These are phyloP conservation scores for Andrena praecox DNA, from an alignment of 2,888 invertebrate species.

Conservation along the genomic window DNA sequence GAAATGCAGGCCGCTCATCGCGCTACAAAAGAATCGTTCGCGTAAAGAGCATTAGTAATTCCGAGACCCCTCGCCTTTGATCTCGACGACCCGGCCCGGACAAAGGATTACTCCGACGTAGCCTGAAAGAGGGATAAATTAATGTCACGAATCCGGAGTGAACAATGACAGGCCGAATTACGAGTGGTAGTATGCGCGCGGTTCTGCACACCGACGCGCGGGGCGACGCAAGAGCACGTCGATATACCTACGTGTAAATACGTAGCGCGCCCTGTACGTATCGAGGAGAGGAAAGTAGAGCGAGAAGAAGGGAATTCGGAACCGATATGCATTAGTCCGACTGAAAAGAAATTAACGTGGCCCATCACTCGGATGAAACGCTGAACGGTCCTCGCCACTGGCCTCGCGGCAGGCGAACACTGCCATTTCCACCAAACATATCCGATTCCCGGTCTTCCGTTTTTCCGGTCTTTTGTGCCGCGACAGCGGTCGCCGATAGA, in stretches of 20 bases:
- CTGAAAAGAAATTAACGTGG: slow-evolving; percentile 59
- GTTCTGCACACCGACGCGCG: neutral
- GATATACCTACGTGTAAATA: too few relatives aligned
- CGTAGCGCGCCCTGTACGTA: neutral
- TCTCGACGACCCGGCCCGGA: slow-evolving; percentile 49
- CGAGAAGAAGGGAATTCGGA: slow-evolving; percentile 46
- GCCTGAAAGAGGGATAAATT: slow-evolving; percentile 55
- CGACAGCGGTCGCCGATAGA: neutral
- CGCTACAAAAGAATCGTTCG: slow-evolving; percentile 42
- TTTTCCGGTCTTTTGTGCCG: slow-evolving; percentile 2
- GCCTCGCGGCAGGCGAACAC: slow-evolving; percentile 9
- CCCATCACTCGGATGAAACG: slow-evolving; percentile 42
- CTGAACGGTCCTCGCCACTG: slow-evolving; percentile 9
- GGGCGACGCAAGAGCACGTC: too few relatives aligned
- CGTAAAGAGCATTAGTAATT: slow-evolving; percentile 57
- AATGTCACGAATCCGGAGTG: slow-evolving; percentile 58
- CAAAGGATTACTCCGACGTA: slow-evolving; percentile 39
- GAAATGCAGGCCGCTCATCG: neutral
- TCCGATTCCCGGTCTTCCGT: slow-evolving; percentile 39
- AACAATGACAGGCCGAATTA: slow-evolving; percentile 59
- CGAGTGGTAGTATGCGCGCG: slow-evolving; percentile 9
- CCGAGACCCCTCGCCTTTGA: slow-evolving; percentile 46
- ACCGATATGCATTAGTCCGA: slow-evolving; percentile 50
- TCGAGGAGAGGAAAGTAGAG: slow-evolving; percentile 37
- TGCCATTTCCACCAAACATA: neutral